Evolutionary conservation across 2,888 invertebrate genomes (phyloP), one percentile per base, ranked within the genome.

Genomic region (Taenaris catops): DNA sequence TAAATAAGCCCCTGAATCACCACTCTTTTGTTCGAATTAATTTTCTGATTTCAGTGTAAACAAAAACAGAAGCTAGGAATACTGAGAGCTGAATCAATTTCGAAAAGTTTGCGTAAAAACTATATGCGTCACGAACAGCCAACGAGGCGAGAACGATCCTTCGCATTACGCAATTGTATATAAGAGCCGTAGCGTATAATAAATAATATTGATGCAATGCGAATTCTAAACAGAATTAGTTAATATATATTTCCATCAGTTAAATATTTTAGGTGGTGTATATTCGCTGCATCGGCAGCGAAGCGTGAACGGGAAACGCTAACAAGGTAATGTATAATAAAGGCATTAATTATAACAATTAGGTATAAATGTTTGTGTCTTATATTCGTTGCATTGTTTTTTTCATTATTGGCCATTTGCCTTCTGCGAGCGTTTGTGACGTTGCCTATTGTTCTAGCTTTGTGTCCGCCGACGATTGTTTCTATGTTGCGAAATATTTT

Each of bases 311-410:
- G 49, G 55, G n/a, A 58, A 53, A 46, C 53, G 25, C 19, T 51
- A 25, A 46, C 58, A 67, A 66, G 64, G 70, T 68, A 62, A 62
- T 50, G 52, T 53, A 51, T 54, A 19, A 41, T n/a, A n/a, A n/a
- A 40, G 41, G 38, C 36, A 34, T 46, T 39, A 28, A 37, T 37
- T 46, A 38, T 39, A 34, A 41, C 41, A 41, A 39, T 44, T 42
- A 38, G 46, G 14, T 23, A 16, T 16, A 5, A 8, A 6, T 8
- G 10, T 21, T 14, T 27, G 34, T n/a, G n/a, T n/a, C n/a, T n/a
- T n/a, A n/a, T n/a, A n/a, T n/a, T n/a, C n/a, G n/a, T n/a, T n/a
- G n/a, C 27, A 20, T 29, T 25, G 16, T 31, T n/a, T 21, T n/a
- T n/a, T n/a, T 16, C 34, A 24, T 27, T 8, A 23, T 18, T 34